Conservation (phyloP, 1,140 invertebrate species). For the Archivesica marissinica region DNA sequence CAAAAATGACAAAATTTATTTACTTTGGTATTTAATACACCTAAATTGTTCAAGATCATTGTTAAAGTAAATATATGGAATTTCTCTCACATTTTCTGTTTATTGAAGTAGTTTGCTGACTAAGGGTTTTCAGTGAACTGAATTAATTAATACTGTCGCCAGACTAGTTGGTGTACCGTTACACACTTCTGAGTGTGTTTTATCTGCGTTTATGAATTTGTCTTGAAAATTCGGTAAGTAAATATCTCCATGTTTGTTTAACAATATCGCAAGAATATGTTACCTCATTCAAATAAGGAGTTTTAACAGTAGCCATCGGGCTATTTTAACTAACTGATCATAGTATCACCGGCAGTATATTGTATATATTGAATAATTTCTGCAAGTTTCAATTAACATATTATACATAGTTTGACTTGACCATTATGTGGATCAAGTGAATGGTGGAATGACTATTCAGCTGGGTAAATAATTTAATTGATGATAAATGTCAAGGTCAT, state of each 20-base stretch:
- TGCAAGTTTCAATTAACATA: neutral
- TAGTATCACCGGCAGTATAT: neutral
- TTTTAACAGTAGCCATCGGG: neutral
- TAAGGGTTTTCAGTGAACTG: conserved; percentile 5
- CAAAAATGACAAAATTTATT: conserved; percentile 24
- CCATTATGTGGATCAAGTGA: too few species aligned
- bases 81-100: conserved; percentile 17
- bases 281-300: conserved; percentile 6
- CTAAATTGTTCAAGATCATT: conserved; percentile 16
- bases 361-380: conserved; percentile 1
- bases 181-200: conserved; percentile 8
- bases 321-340: neutral
- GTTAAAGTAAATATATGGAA: conserved; percentile 23
- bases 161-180: conserved; percentile 13
- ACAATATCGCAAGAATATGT: conserved; percentile 8
- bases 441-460: too few species aligned
- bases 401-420: neutral
- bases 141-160: conserved; percentile 8
- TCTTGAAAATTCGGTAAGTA: conserved; percentile 21
- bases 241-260: conserved; percentile 37
- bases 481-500: too few species aligned
- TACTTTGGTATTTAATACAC: conserved; percentile 41
- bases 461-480: too few species aligned
- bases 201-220: conserved; percentile 12
- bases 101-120: conserved; percentile 1